phyloP scores from a whole-genome alignment of 2,888 invertebrate species.

The Hyalella azteca region DNA sequence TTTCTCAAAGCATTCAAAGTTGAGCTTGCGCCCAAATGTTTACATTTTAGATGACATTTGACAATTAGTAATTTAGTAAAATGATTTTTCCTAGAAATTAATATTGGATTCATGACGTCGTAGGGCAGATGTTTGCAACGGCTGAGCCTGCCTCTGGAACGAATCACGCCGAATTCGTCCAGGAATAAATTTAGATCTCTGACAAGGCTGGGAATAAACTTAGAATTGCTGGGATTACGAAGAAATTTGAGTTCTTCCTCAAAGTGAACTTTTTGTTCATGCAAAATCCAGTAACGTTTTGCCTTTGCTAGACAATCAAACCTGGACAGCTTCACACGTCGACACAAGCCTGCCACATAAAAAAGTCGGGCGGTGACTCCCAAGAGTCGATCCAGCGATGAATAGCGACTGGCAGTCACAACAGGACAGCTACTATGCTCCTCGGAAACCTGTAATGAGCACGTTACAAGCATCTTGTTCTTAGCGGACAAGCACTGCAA shows the following conservation, averaged over 20 bases:
- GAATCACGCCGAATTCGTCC: not conserved
- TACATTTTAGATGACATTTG: too few relatives aligned
- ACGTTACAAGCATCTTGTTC: not conserved
- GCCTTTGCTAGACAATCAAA: not conserved
- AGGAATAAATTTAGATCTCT: not conserved
- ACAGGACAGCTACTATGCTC: not conserved
- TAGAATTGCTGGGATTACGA: not conserved
- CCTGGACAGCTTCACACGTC: not conserved
- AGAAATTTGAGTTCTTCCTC: not conserved
- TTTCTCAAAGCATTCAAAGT: too few relatives aligned
- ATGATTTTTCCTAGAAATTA: too few relatives aligned
- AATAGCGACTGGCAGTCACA: not conserved
- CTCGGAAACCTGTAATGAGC: not conserved
- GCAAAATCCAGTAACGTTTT: not conserved
- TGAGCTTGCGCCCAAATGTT: too few relatives aligned
- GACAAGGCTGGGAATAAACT: not conserved
- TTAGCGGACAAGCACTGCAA: not conserved
- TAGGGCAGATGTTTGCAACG: not conserved
- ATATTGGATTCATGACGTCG: not conserved
- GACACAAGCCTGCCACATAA: not conserved
- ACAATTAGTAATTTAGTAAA: too few relatives aligned
- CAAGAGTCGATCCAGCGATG: not conserved
- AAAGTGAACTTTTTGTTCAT: not conserved
- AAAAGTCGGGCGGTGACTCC: not conserved
- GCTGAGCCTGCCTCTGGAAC: not conserved